A percentile compares a stretch with the other conserved stretches of the same genome.
phyloP scores from a whole-genome alignment of 1,140 invertebrate species.

The Protaetia brevitarsis region DNA sequence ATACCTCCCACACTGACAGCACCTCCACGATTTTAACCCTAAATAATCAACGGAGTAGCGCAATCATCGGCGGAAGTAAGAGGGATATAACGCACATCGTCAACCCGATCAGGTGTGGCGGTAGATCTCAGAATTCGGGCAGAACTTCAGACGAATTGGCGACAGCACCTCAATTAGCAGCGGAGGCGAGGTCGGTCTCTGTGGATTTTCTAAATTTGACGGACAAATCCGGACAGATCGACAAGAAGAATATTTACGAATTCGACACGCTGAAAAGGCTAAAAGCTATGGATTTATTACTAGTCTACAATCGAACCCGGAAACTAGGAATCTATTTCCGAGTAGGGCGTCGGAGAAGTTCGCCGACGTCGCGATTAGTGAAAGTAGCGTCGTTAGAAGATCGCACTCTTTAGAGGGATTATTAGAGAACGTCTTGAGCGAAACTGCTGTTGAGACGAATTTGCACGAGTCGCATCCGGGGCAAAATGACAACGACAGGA shows the following conservation, averaged over 20 bases:
- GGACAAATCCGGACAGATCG: slow-evolving; percentile 67
- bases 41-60: slow-evolving; percentile 66
- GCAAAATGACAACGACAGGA: neutral
- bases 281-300: slow-evolving; percentile 54
- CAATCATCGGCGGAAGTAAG: slow-evolving; percentile 59
- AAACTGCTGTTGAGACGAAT: slow-evolving; percentile 37
- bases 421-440: slow-evolving; percentile 54
- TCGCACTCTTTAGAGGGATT: slow-evolving; percentile 64
- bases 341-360: slow-evolving; percentile 50
- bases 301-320: slow-evolving; percentile 49
- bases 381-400: slow-evolving; percentile 40
- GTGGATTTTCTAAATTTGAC: slow-evolving; percentile 64
- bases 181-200: slow-evolving; percentile 62
- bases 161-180: slow-evolving; percentile 54
- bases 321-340: slow-evolving; percentile 53
- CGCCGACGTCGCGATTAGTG: slow-evolving; percentile 26
- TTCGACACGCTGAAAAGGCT: slow-evolving; percentile 61
- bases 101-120: slow-evolving; percentile 65
- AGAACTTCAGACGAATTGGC: slow-evolving; percentile 23
- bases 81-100: slow-evolving; percentile 75
- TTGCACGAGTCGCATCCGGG: slow-evolving; percentile 19
- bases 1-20: slow-evolving; percentile 35
- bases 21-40: slow-evolving; percentile 38
- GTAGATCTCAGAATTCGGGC: slow-evolving; percentile 20
- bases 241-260: slow-evolving; percentile 74